Evolutionary conservation across 2,113 vertebrate species (phyloP), one percentile per base, ranked within the genome.

Genomic region (Thunnus maccoyii): DNA sequence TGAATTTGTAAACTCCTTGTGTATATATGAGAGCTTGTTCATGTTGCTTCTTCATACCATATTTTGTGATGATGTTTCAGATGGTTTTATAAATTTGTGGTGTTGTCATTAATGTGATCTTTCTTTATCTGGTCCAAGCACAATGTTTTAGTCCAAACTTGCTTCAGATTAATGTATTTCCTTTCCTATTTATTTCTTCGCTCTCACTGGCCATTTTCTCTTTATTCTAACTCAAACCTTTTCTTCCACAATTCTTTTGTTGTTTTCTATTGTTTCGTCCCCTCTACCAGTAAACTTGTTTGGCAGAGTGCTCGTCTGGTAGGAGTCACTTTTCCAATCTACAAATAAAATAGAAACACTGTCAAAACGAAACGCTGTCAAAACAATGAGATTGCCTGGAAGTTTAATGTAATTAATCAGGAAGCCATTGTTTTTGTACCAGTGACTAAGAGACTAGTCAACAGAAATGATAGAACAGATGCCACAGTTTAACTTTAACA

Each of bases 401-500:
- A 2, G 16, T 47, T 10, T 47, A 30, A 25, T 17, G 17, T 3
- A 16, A 32, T 61, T 16, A 27, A 41, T 41, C 36, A 41, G 7
- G 36, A 41, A 41, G 36, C 36, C 36, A 8, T 41, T 66, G 52
- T 47, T 65, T 30, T 50, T 20, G 41, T 47, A 56, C 30, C 18
- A 78, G 4, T 36, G 48, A 55, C 74, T 69, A 60, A 77, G 27
- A 47, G 22, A 55, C 47, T 32, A 55, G 36, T 46, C 65, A 44
- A 52, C 11, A 61, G 12, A 27, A 20, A 30, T 58, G 17, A 67
- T 52, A 73, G 44, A 16, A 46, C 72, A 72, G 57, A 71, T 47
- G 17, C 17, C 56, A 30, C 18, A 54, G 55, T 85, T 83, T 83
- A 68, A 83, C 71, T 76, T 82, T 75, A 27, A 73, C 50, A 61